phyloP scores from a whole-genome alignment of 2,113 vertebrate species.

The Protobothrops mucrosquamatus region DNA sequence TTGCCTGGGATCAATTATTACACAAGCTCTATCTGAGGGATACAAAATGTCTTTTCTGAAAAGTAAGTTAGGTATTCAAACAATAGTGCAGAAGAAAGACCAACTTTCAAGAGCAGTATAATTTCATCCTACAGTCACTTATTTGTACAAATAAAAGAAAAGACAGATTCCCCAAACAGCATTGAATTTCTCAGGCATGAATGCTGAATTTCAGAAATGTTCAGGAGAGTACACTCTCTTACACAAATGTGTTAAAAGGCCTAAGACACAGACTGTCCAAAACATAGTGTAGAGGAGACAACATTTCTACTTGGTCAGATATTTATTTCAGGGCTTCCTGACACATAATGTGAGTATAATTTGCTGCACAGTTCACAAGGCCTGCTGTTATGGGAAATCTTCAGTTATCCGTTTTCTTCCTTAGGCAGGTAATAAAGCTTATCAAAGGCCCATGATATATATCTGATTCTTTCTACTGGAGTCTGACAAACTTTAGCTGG shows the following conservation, averaged over 20 bases:
- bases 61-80: background rate
- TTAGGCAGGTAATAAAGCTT: conserved; percentile 4
- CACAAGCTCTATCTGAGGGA: background rate
- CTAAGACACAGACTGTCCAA: background rate
- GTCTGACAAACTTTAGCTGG: background rate
- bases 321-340: conserved; percentile 1
- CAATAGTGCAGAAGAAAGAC: background rate
- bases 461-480: background rate
- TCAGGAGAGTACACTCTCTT: background rate
- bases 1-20: background rate
- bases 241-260: background rate
- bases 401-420: conserved; percentile 10
- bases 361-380: conserved; percentile 16
- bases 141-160: background rate
- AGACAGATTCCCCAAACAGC: background rate
- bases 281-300: background rate
- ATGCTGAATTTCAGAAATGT: background rate
- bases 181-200: background rate
- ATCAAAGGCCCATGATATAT: conserved; percentile 9
- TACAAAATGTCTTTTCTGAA: background rate
- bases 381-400: conserved; percentile 12
- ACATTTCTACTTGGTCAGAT: background rate
- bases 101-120: background rate
- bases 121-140: background rate
- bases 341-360: conserved; percentile 18